These are phyloP conservation scores for Pseudomyrmex cubaensis DNA, from an alignment of 1,140 invertebrate genomes.

Conservation along the genomic window DNA sequence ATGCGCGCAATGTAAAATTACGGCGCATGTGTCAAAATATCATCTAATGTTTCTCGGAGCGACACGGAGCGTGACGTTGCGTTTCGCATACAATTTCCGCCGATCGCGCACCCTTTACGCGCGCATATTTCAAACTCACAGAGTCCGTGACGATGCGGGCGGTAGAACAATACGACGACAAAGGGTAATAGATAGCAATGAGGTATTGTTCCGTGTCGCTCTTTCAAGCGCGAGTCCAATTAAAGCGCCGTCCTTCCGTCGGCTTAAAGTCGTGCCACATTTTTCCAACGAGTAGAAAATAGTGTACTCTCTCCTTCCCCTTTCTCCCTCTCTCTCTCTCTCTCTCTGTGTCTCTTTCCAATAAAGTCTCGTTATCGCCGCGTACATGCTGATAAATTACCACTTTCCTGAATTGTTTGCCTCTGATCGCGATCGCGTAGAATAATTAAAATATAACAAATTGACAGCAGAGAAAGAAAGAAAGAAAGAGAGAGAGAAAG, in stretches of 20 bases:
- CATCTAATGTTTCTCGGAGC: background rate
- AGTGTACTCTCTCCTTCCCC: background rate
- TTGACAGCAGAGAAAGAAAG: constrained; percentile 9
- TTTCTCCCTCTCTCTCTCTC: too few relatives aligned
- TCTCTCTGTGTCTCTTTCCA: background rate
- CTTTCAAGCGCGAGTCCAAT: constrained; percentile 56
- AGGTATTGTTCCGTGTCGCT: constrained; percentile 51
- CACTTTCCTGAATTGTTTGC: constrained; percentile 14
- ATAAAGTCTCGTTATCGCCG: constrained; percentile 51
- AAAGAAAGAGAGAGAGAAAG: too few relatives aligned
- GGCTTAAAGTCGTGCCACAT: constrained; percentile 43
- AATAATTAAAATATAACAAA: constrained; percentile 57
- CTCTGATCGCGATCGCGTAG: constrained; percentile 18
- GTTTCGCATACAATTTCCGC: constrained; percentile 6
- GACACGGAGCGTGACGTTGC: background rate
- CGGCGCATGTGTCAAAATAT: background rate
- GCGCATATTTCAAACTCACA: constrained; percentile 25
- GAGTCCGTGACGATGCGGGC: constrained; percentile 15
- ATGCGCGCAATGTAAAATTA: background rate
- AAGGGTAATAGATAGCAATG: constrained; percentile 59
- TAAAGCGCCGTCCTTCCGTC: constrained; percentile 49
- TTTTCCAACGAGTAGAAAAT: constrained; percentile 17
- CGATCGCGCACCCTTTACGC: constrained; percentile 4
- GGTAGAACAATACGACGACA: constrained; percentile 38
- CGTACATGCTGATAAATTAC: constrained; percentile 30